Conservation (phyloP, 2,113 vertebrate genomes). For the Okapia johnstoni region DNA sequence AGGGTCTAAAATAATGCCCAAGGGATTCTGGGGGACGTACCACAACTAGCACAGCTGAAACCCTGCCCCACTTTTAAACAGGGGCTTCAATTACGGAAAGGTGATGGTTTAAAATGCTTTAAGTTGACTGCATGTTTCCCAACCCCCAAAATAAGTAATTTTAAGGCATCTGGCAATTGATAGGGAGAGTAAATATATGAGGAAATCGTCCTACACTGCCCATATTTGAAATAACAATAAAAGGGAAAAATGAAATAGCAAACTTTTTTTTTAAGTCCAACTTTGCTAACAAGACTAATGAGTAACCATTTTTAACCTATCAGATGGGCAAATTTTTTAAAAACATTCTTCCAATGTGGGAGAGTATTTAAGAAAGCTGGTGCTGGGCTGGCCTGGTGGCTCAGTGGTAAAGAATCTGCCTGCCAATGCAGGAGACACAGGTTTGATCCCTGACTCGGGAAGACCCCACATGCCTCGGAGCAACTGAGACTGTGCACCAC, state of each 20-base stretch:
- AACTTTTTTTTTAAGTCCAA: not conserved
- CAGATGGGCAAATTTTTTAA: not conserved
- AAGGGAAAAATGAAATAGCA: not conserved
- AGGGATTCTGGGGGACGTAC: fast-evolving
- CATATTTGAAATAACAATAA: not conserved
- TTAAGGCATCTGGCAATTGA: not conserved
- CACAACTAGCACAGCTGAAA: not conserved
- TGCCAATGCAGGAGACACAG: not conserved
- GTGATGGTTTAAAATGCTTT: not conserved
- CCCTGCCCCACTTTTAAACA: not conserved
- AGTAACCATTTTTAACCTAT: not conserved
- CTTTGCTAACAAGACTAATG: not conserved
- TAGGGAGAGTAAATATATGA: not conserved
- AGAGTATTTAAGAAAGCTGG: conserved; percentile 26
- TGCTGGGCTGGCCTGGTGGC: not conserved
- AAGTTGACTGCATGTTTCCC: not conserved
- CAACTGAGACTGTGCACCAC: fast-evolving
- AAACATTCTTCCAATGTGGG: not conserved
- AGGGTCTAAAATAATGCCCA: not conserved
- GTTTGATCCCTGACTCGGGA: not conserved
- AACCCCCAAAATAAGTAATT: not conserved
- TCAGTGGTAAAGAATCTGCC: not conserved
- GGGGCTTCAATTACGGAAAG: not conserved
- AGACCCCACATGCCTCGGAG: fast-evolving
- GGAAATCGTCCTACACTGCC: not conserved